Base-by-base conservation (phyloP, 1,140 invertebrate species). In the Hydropsyche tenuis region DNA sequence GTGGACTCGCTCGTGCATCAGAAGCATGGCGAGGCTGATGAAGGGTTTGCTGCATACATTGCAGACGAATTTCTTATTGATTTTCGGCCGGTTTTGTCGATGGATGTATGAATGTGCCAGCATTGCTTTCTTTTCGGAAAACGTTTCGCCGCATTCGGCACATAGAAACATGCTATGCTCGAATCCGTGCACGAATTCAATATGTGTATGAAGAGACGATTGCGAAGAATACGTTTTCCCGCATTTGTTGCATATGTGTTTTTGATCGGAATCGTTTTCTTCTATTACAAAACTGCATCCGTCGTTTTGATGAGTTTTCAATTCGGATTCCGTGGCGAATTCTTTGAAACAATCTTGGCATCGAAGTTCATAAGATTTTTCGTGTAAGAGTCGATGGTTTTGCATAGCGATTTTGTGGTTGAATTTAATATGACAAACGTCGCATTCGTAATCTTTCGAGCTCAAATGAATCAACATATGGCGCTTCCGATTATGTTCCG, bases 381-480 rank as follows among this genome's bases (percentile, higher is more conserved):
- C 62, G 56, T 86, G 84, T 7, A 83, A 83, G 9, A 84, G 25
- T 70, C 82, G 80, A 63, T 86, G 85, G 11, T 84, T 85, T 72
- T 85, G 83, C 84, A 86, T 84, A 20, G 85, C 83, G 9, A 84
- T 84, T 77, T 85, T 85, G 65, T 85, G 84, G 70, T 82, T 81
- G 78, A 86, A 86, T 22, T 81, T 78, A 48, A 85, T 85, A 14
- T 80, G 79, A 70, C 85, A 86, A 0, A 86, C 81, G 63, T 85
- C 83, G 78, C 85, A 85, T 72, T 83, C 81, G 80, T 90, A 92
- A 6, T 84, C 85, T 75, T 83, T 83, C 2, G 84, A 80, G 1
- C 85, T 86, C 11, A 82, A 85, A 75, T 89, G 89, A 25, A 88
- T 85, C 81, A 87, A 85, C 80, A 88, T 86, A 76, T 91, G 89